Percentiles rank a stretch among this genome's conserved stretches.
phyloP scores from a whole-genome alignment of 2,113 vertebrate species.

The Poecilia latipinna region DNA sequence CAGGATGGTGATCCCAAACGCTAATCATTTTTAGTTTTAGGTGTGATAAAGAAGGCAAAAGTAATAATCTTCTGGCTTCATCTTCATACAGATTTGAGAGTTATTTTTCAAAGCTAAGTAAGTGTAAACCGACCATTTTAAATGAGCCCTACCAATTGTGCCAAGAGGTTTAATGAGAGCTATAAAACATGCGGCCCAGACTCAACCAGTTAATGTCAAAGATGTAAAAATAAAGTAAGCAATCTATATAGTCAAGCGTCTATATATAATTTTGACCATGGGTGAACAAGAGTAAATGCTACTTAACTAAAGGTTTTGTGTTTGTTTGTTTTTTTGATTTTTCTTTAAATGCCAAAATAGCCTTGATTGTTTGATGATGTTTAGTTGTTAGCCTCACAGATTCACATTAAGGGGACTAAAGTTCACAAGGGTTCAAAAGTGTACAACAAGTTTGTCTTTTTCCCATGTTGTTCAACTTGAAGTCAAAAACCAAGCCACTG shows the following conservation, averaged over 20 bases:
- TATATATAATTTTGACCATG: not conserved
- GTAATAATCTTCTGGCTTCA: not conserved
- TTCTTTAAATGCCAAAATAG: too few species aligned
- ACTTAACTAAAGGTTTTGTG: too few species aligned
- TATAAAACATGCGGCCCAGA: too few species aligned
- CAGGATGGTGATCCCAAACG: not conserved
- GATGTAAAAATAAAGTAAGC: too few species aligned
- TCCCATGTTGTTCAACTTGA: conserved; percentile 32
- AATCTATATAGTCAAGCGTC: too few species aligned
- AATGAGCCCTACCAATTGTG: not conserved
- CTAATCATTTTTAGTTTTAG: not conserved
- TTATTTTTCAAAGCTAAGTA: not conserved
- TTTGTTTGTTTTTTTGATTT: too few species aligned
- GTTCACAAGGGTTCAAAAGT: not conserved
- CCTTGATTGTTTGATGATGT: not conserved
- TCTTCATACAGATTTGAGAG: not conserved
- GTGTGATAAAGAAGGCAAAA: not conserved
- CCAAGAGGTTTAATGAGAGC: too few species aligned
- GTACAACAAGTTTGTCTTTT: not conserved
- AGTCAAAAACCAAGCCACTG: conserved; percentile 30
- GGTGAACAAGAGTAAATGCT: not conserved
- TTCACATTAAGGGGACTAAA: not conserved
- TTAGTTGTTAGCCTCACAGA: not conserved
- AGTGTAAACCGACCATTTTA: not conserved
- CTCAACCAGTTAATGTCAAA: too few species aligned